Conservation (phyloP, 2,113 vertebrate genomes). For the Benitochromis conjunctus region DNA sequence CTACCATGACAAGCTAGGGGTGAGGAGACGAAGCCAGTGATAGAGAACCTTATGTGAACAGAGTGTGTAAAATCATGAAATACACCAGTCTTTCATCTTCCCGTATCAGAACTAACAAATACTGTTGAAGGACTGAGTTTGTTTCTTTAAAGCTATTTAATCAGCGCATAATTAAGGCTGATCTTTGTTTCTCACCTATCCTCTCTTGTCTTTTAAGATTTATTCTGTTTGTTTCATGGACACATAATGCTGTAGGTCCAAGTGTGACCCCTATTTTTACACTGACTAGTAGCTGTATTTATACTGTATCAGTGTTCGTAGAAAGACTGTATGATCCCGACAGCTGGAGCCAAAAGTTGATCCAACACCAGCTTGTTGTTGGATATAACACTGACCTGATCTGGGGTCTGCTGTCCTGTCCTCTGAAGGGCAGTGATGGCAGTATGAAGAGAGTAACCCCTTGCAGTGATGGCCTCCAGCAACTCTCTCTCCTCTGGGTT, state of each 20-base stretch:
- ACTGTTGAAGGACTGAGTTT: neutral
- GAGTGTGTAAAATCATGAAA: neutral
- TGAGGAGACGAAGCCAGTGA: accelerated
- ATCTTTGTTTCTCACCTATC: neutral
- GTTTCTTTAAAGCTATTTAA: neutral
- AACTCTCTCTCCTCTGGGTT: constrained; percentile 87
- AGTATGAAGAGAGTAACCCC: constrained; percentile 82
- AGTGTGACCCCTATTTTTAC: constrained; percentile 55
- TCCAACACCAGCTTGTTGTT: neutral
- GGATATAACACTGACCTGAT: constrained; percentile 78
- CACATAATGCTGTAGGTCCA: neutral
- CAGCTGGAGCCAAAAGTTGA: neutral
- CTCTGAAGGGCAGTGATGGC: constrained; percentile 91
- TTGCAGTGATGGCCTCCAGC: constrained; percentile 76
- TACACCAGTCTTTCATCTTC: neutral
- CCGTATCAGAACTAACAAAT: neutral
- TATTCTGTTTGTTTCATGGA: neutral
- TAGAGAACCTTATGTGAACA: neutral
- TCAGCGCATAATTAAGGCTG: neutral
- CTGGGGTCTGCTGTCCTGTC: constrained; percentile 79
- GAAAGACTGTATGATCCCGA: neutral
- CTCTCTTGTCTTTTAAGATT: neutral
- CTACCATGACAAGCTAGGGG: neutral
- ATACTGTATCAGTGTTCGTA: neutral
- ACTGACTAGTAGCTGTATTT: constrained; percentile 8